These are phyloP conservation scores for Horisme vitalbata DNA, from an alignment of 2,888 invertebrate species.

Conservation along the genomic window DNA sequence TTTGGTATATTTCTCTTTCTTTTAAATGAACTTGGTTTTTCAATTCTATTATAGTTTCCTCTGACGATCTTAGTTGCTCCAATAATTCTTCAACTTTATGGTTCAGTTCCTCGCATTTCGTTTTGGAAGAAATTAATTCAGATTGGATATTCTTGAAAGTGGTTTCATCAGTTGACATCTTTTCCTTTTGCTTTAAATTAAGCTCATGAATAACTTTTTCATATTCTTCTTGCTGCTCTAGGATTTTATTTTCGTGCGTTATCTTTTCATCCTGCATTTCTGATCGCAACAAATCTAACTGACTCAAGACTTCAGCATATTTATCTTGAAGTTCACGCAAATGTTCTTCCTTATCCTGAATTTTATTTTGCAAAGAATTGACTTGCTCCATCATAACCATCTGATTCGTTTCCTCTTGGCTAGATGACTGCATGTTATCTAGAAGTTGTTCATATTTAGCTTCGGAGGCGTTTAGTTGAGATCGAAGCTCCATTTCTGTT, in stretches of 20 bases:
- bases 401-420: slow-evolving; percentile 74
- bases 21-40: slow-evolving; percentile 57
- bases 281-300: slow-evolving; percentile 68
- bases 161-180: slow-evolving; percentile 45
- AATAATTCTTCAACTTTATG: slow-evolving; percentile 49
- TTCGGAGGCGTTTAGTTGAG: slow-evolving; percentile 77
- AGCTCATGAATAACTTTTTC: slow-evolving; percentile 64
- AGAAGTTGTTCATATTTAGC: slow-evolving; percentile 73
- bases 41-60: slow-evolving; percentile 52
- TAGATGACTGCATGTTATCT: slow-evolving; percentile 71
- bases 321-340: slow-evolving; percentile 65
- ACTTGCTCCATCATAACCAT: slow-evolving; percentile 67
- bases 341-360: slow-evolving; percentile 74
- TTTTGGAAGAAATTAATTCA: slow-evolving; percentile 50
- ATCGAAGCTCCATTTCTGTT: slow-evolving; percentile 73
- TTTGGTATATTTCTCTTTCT: slow-evolving; percentile 70
- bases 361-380: slow-evolving; percentile 65
- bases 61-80: slow-evolving; percentile 42
- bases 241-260: slow-evolving; percentile 66
- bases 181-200: slow-evolving; percentile 45
- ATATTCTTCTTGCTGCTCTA: slow-evolving; percentile 72
- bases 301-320: slow-evolving; percentile 65
- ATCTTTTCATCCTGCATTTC: slow-evolving; percentile 76
- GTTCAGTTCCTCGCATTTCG: slow-evolving; percentile 51
- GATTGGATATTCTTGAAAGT: slow-evolving; percentile 47